Evolutionary conservation across 1,140 invertebrate genomes (phyloP), one percentile per base, ranked within the genome.

Genomic region (Glossosoma conforme): DNA sequence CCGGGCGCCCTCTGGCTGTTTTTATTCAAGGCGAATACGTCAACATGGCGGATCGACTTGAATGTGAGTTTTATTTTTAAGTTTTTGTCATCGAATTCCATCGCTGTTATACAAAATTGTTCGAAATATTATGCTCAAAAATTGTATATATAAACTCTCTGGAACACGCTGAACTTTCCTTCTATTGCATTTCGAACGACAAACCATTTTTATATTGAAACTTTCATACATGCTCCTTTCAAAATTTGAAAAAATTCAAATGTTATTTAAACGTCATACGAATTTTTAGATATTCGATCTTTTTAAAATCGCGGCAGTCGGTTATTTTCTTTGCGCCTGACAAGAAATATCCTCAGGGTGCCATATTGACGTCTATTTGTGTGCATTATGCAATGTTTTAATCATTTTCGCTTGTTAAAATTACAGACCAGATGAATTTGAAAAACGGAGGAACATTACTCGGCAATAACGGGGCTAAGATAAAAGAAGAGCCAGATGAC

Each of bases 31-130:
- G 50, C 46, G 65, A 66, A 65, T 63, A 77, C 70, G 72, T 77
- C 78, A 85, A 85, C 72, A 86, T 86, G 83, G 83, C 83, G 76
- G 82, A 84, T 76, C 72, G 77, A 75, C 78, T 81, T 77, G 80
- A 84, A 83, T 84, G 81, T 84, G 76, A 83, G 80, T 83, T 67
- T 70, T 60, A 45, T 52, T 57, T 57, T 52, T 37, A 52, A 57
- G 40, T 57, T 57, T 57, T 49, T n/a, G n/a, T n/a, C n/a, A n/a
- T n/a, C n/a, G n/a, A n/a, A n/a, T n/a, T n/a, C n/a, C n/a, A n/a
- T n/a, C n/a, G n/a, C n/a, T n/a, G n/a, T n/a, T n/a, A n/a, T n/a
- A n/a, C n/a, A n/a, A n/a, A n/a, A n/a, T n/a, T n/a, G n/a, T n/a
- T n/a, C n/a, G n/a, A n/a, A n/a, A n/a, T n/a, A n/a, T n/a, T n/a